A percentile compares a stretch with the other conserved stretches of the same genome.
These are phyloP conservation scores for Parambassis ranga DNA, from an alignment of 2,797 vertebrate genomes.

Conservation along the genomic window DNA sequence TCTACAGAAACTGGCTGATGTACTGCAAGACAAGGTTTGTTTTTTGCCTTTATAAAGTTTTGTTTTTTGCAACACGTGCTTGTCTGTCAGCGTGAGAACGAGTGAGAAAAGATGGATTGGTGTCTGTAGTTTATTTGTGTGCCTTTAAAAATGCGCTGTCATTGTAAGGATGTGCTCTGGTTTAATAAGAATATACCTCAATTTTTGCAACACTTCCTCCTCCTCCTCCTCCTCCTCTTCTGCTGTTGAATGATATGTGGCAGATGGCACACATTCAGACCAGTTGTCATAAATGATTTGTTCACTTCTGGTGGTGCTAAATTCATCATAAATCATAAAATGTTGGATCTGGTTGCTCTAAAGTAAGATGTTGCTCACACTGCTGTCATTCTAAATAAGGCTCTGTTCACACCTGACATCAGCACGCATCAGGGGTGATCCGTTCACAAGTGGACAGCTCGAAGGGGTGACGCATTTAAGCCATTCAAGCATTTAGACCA, in stretches of 20 bases:
- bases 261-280: conserved; percentile 1
- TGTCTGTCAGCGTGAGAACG: conserved; percentile 21
- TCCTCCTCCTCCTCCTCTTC: conserved; percentile 1
- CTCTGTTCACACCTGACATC: too few species aligned
- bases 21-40: conserved; percentile 71
- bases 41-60: conserved; percentile 18
- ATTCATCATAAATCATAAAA: background rate
- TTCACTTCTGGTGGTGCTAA: background rate
- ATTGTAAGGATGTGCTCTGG: background rate
- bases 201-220: background rate
- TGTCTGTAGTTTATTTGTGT: too few species aligned
- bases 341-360: background rate
- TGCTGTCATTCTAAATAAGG: too few species aligned
- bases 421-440: too few species aligned
- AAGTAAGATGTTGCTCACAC: background rate
- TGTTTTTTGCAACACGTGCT: background rate
- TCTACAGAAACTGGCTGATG: conserved; percentile 53
- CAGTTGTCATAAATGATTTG: background rate
- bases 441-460: too few species aligned
- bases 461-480: too few species aligned
- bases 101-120: too few species aligned
- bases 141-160: background rate
- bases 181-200: background rate
- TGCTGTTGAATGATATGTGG: background rate
- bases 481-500: too few species aligned